Percentiles rank a stretch among this genome's conserved stretches.
Evolutionary conservation across 2,888 invertebrate genomes (phyloP).

Genomic region (Diarsia brunnea): DNA sequence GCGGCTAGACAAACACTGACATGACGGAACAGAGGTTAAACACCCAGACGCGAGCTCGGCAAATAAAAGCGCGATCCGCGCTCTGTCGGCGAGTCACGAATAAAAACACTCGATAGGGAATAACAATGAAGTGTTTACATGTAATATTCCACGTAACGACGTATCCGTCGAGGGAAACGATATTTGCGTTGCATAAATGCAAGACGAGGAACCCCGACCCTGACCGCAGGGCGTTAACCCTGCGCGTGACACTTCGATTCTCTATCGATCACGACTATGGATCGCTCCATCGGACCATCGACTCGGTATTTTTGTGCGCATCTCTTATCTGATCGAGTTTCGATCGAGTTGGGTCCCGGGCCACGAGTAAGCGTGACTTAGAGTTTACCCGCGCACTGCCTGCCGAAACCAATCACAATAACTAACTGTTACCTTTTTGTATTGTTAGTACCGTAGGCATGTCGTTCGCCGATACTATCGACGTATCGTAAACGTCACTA

Average conservation of each 20-base stretch:
- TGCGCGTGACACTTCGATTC: slow-evolving; percentile 90
- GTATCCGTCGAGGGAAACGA: slow-evolving; percentile 81
- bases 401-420: slow-evolving; percentile 84
- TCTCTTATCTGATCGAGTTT: slow-evolving; percentile 84
- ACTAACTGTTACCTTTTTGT: slow-evolving; percentile 84
- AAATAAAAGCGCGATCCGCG: slow-evolving; percentile 67
- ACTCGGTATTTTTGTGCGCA: slow-evolving; percentile 75
- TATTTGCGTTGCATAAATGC: slow-evolving; percentile 86
- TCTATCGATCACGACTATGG: slow-evolving; percentile 89
- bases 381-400: slow-evolving; percentile 74
- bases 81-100: slow-evolving; percentile 73
- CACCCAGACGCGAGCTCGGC: slow-evolving; percentile 61
- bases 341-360: slow-evolving; percentile 67
- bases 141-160: slow-evolving; percentile 86
- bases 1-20: slow-evolving; percentile 58
- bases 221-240: slow-evolving; percentile 87
- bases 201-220: slow-evolving; percentile 84
- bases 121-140: slow-evolving; percentile 86
- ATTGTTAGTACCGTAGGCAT: slow-evolving; percentile 84
- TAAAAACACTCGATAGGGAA: slow-evolving; percentile 79
- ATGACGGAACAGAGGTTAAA: slow-evolving; percentile 62
- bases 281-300: slow-evolving; percentile 82
- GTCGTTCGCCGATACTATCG: slow-evolving; percentile 73
- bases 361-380: slow-evolving; percentile 80
- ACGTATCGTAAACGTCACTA: slow-evolving; percentile 72